Evolutionary conservation across 2,797 vertebrate species (phyloP).

Genomic region (Coreius guichenoti): DNA sequence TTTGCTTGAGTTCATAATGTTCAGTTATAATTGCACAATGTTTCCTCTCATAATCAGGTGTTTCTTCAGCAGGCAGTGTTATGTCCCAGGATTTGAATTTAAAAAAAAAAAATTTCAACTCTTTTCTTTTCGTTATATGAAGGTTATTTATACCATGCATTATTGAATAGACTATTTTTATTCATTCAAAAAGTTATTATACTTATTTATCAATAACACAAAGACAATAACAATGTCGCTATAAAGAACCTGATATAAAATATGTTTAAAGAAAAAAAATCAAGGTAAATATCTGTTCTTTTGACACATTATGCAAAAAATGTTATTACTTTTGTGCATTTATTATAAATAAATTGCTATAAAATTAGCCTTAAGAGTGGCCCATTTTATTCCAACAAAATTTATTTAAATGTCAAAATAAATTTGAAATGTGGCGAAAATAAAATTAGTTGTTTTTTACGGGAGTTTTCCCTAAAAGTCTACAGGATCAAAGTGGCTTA

Average conservation of each 20-base stretch:
- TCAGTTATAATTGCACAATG: conserved; percentile 12
- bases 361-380: neutral
- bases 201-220: neutral
- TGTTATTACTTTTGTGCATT: neutral
- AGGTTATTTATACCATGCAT: neutral
- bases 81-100: neutral
- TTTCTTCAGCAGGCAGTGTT: neutral
- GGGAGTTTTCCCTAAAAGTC: neutral
- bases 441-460: neutral
- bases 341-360: neutral
- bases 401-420: neutral
- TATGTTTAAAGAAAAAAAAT: too few relatives aligned
- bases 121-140: neutral
- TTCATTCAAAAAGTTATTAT: neutral
- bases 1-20: conserved; percentile 6
- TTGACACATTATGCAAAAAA: too few relatives aligned
- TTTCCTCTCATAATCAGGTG: neutral
- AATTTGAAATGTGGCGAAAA: neutral
- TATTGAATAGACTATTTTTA: neutral
- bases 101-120: neutral
- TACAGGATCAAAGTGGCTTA: neutral
- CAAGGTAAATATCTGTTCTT: too few relatives aligned
- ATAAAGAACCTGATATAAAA: neutral
- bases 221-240: neutral
- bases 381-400: neutral